Percentiles rank a stretch among this genome's conserved stretches.
Evolutionary conservation across 2,797 vertebrate genomes (phyloP).

Genomic region (Cyclura pinguis): DNA sequence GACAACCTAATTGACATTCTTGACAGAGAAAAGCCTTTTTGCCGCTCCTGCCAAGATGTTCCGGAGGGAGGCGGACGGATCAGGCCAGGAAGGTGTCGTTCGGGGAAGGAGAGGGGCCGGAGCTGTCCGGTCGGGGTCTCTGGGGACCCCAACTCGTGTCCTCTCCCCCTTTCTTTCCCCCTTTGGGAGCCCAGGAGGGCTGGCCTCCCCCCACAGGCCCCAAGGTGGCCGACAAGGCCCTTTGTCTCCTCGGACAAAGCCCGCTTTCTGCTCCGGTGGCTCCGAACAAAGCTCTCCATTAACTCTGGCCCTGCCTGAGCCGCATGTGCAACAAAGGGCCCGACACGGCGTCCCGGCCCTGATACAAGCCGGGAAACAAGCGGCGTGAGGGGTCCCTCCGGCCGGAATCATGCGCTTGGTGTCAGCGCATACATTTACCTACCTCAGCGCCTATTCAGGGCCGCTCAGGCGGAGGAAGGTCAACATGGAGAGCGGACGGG

Average conservation of each 20-base stretch:
- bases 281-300: constrained; percentile 95
- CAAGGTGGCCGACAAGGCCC: constrained; percentile 83
- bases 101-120: rapidly evolving
- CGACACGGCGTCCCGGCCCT: constrained; percentile 92
- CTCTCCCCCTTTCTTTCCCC: constrained; percentile 71
- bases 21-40: constrained; percentile 28
- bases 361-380: constrained; percentile 99
- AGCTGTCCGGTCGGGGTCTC: constrained; percentile 7
- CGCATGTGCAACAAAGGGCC: constrained; percentile 91
- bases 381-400: constrained; percentile 89
- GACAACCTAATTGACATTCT: constrained; percentile 52
- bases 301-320: constrained; percentile 91
- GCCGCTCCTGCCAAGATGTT: constrained; percentile 28
- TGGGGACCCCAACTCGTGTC: neutral
- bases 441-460: constrained; percentile 94
- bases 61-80: constrained; percentile 75
- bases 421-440: constrained; percentile 99
- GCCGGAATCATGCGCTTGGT: constrained; percentile 98
- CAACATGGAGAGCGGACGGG: constrained; percentile 84
- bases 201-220: constrained; percentile 81
- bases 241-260: constrained; percentile 85
- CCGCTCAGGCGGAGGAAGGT: constrained; percentile 82
- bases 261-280: constrained; percentile 92
- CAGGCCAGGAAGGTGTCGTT: constrained; percentile 38
- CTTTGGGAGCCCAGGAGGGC: constrained; percentile 82